These are phyloP conservation scores for Corynorhinus townsendii DNA, from an alignment of 2,113 vertebrate species.

Conservation along the genomic window DNA sequence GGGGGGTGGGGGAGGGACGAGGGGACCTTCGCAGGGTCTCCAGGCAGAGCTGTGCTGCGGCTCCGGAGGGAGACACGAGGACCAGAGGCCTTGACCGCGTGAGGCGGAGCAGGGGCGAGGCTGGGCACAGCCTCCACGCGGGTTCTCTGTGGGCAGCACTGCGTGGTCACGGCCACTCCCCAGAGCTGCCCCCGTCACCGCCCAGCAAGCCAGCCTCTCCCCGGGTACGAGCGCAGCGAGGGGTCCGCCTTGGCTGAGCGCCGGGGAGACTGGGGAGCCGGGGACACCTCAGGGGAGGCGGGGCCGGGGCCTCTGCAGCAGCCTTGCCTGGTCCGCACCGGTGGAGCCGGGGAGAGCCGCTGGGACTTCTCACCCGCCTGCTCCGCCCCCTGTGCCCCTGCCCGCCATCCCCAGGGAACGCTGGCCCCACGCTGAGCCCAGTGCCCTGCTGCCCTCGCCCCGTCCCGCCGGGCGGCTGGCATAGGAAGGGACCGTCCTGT, in stretches of 20 bases:
- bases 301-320: neutral
- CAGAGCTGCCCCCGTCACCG: neutral
- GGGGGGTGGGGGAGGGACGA: constrained; percentile 35
- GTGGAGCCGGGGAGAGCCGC: neutral
- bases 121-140: too few species aligned
- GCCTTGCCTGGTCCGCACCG: neutral
- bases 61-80: too few species aligned
- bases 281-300: too few species aligned
- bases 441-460: neutral
- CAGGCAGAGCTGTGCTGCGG: neutral
- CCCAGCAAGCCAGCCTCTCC: neutral
- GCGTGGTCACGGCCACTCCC: neutral
- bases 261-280: neutral
- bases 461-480: neutral
- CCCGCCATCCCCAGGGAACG: neutral
- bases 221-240: too few species aligned
- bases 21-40: neutral
- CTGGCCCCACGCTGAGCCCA: neutral
- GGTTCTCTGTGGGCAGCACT: too few species aligned
- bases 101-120: too few species aligned
- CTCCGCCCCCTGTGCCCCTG: too few species aligned
- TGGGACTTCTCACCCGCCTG: neutral
- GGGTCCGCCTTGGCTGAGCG: neutral
- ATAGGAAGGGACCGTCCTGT: constrained; percentile 39
- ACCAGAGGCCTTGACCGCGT: too few species aligned